Conservation (phyloP, 2,888 invertebrate species). For the Pterobdella sp. region DNA sequence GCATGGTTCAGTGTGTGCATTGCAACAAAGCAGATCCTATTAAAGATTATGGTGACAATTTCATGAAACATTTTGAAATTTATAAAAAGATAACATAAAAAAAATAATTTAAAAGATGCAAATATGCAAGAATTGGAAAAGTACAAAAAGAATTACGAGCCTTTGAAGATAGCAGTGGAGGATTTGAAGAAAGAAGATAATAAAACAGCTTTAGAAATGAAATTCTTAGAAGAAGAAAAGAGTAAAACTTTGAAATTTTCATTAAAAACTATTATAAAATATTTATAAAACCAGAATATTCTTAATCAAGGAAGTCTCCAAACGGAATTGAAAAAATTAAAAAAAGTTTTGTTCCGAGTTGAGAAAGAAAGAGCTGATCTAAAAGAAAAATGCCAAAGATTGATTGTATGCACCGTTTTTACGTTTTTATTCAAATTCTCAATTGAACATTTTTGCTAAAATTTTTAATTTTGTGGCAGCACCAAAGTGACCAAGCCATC, state of each 20-base stretch:
- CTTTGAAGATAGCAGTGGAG: background rate
- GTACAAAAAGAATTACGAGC: background rate
- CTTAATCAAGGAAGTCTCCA: background rate
- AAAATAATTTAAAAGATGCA: background rate
- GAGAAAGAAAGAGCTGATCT: slow-evolving; percentile 4
- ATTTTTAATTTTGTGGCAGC: background rate
- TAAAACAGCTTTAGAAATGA: background rate
- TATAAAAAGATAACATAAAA: background rate
- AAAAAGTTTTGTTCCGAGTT: background rate
- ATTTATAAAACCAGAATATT: background rate
- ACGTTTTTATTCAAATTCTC: background rate
- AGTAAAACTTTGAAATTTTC: background rate
- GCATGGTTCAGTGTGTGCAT: background rate
- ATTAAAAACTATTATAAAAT: background rate
- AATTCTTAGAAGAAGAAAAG: slow-evolving; percentile 1
- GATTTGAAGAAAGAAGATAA: slow-evolving; percentile 1
- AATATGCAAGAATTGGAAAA: background rate
- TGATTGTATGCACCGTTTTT: background rate
- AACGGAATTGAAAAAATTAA: background rate
- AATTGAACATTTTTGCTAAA: no score
- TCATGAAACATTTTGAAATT: background rate
- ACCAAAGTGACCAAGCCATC: slow-evolving; percentile 5
- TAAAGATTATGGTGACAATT: background rate
- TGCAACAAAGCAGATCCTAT: background rate
- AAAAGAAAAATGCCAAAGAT: background rate